Evolutionary conservation across 2,888 invertebrate genomes (phyloP), one percentile per base, ranked within the genome.

Genomic region (Drosophila acutilabella): DNA sequence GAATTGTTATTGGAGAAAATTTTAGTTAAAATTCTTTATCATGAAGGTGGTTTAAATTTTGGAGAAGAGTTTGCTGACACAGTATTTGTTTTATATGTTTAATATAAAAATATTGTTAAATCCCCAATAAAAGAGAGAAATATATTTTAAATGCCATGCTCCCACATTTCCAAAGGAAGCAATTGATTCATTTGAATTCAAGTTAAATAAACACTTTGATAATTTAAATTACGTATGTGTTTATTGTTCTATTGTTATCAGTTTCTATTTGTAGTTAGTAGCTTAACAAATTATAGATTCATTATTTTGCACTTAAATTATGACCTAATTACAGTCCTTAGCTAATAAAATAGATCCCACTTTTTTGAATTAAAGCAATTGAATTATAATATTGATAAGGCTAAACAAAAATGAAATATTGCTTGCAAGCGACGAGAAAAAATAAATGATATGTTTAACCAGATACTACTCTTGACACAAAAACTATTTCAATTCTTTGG

Each of bases 31-130:
- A 23, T 23, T 23, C 23, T 23, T 6, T 2, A 23, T 0, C 6
- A 1, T 23, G 1, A 6, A 23, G 23, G 23, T 23, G 23, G 20
- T 6, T 6, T 6, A 23, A 5, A 23, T 0, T 6, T 23, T 23
- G 6, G 5, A 6, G 6, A 6, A 3, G 20, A 20, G 4, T 4
- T 3, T 23, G 6, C 23, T 23, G 23, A 6, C 23, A 6, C 23
- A 23, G 6, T 23, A 6, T 23, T 23, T 23, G 6, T 0, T 23
- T 23, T 6, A 23, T 6, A 23, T 6, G 6, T 6, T 23, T 30
- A 8, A 8, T 30, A 30, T 8, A 7, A 7, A 26, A 6, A 26
- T 26, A 26, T 7, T 79, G 26, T 59, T 20, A 57, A 69, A 59
- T 57, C 23, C 18, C 16, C 47, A 7, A 16, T 10, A 1, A 11